phyloP scores from a whole-genome alignment of 2,113 vertebrate species.

The Scartelaos histophorus region DNA sequence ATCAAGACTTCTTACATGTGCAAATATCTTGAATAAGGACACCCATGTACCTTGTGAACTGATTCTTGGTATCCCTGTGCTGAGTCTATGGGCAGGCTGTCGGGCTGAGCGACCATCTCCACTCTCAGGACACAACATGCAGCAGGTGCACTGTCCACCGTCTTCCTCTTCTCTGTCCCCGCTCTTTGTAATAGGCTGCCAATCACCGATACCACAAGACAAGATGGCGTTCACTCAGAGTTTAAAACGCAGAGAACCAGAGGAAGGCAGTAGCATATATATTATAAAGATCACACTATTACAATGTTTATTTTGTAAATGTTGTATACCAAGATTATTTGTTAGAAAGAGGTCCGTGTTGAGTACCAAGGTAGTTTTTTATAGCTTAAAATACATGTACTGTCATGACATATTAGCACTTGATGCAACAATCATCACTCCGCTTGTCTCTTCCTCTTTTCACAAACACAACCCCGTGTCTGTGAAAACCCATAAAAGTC shows the following conservation, averaged over 20 bases:
- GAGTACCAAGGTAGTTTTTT: slow-evolving; percentile 76
- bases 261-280: slow-evolving; percentile 77
- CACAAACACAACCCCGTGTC: slow-evolving; percentile 54
- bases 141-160: slow-evolving; percentile 76
- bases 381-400: slow-evolving; percentile 71
- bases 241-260: slow-evolving; percentile 64
- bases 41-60: slow-evolving; percentile 54
- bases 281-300: slow-evolving; percentile 72
- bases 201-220: slow-evolving; percentile 37
- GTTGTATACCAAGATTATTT: slow-evolving; percentile 77
- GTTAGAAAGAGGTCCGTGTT: slow-evolving; percentile 76
- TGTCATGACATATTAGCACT: slow-evolving; percentile 72
- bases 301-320: slow-evolving; percentile 76
- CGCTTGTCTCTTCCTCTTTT: slow-evolving; percentile 32
- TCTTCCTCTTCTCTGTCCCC: slow-evolving; percentile 77
- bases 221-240: slow-evolving; percentile 46
- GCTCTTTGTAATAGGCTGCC: slow-evolving; percentile 70
- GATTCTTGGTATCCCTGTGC: slow-evolving; percentile 62
- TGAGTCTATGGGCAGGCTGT: slow-evolving; percentile 57
- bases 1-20: slow-evolving; percentile 75
- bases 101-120: slow-evolving; percentile 65
- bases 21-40: slow-evolving; percentile 67
- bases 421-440: slow-evolving; percentile 71
- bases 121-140: slow-evolving; percentile 74
- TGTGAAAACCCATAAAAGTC: slow-evolving; percentile 58